Conservation (phyloP, 2,888 invertebrate genomes). For the Cyaniris semiargus region DNA sequence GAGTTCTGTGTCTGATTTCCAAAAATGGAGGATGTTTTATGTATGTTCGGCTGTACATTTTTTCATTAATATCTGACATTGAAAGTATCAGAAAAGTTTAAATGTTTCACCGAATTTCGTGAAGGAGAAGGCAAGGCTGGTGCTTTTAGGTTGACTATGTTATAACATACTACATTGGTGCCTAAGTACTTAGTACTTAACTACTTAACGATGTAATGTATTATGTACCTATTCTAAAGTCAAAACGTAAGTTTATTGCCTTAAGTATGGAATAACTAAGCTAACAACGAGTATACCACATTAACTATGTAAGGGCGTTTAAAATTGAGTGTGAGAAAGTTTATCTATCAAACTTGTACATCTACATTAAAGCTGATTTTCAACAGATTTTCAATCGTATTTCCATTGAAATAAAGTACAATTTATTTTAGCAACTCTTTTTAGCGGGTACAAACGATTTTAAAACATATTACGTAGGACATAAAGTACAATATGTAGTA, state of each 20-base stretch:
- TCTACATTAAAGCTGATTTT: neutral
- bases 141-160: neutral
- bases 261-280: neutral
- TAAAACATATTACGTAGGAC: neutral
- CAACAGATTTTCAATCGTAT: neutral
- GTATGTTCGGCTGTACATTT: neutral
- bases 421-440: neutral
- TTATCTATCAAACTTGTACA: slow-evolving; percentile 26
- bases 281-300: neutral
- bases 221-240: no score
- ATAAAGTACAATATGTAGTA: neutral
- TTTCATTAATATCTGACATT: no score
- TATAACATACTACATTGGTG: neutral
- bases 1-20: neutral
- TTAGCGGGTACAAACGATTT: neutral
- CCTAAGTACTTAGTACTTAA: no score
- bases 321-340: slow-evolving; percentile 34
- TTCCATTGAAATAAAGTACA: neutral
- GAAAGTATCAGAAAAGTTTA: no score
- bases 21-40: neutral
- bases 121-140: neutral
- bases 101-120: neutral
- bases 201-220: no score
- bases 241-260: no score
- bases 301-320: slow-evolving; percentile 1